phyloP scores from a whole-genome alignment of 2,113 vertebrate genomes.

The Sphaerodactylus townsendi region DNA sequence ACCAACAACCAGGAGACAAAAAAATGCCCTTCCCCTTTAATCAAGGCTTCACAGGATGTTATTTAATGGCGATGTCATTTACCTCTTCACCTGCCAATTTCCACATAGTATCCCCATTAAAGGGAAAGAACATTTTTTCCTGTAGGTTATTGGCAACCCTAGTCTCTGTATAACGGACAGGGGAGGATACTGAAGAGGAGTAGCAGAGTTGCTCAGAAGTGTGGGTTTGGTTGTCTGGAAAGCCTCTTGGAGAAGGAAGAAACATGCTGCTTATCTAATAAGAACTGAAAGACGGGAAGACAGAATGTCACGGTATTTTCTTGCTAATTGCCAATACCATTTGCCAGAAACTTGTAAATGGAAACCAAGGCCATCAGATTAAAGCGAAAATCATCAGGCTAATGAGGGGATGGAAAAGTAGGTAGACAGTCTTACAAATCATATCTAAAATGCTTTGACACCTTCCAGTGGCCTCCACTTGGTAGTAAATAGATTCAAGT shows the following conservation, averaged over 20 bases:
- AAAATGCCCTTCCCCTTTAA: no score
- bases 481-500: background rate
- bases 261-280: slow-evolving; percentile 42
- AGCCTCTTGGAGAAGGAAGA: slow-evolving; percentile 28
- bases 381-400: slow-evolving; percentile 21
- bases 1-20: no score
- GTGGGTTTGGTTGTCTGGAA: background rate
- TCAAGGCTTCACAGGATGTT: no score
- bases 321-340: slow-evolving; percentile 50
- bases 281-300: slow-evolving; percentile 24
- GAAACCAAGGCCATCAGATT: background rate
- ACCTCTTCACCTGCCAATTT: no score
- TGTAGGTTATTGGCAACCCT: no score
- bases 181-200: background rate
- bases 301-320: slow-evolving; percentile 37
- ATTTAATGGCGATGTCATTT: no score
- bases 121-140: no score
- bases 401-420: slow-evolving; percentile 50
- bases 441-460: slow-evolving; percentile 35
- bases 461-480: slow-evolving; percentile 10
- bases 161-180: no score
- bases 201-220: no score
- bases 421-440: slow-evolving; percentile 36
- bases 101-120: no score
- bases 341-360: slow-evolving; percentile 25